Conservation (phyloP, 2,888 invertebrate genomes). For the Chesias legatella region DNA sequence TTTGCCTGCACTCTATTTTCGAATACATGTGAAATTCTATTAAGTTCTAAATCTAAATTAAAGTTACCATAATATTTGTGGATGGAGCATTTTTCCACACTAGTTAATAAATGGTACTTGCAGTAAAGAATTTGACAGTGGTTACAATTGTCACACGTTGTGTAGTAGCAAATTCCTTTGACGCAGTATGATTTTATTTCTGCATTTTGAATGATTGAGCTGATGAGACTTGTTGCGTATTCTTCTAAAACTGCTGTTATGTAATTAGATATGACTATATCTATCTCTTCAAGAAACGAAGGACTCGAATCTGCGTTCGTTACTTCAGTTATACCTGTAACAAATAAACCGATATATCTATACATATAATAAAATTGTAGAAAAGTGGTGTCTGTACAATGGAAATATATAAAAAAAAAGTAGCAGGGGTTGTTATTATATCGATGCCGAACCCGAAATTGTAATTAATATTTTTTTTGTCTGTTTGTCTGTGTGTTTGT, state of each 20-base stretch:
- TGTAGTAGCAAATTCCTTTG: slow-evolving; percentile 51
- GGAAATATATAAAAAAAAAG: no score
- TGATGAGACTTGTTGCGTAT: slow-evolving; percentile 46
- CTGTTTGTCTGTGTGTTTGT: no score
- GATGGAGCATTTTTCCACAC: slow-evolving; percentile 38
- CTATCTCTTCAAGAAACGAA: slow-evolving; percentile 18
- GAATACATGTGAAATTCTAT: slow-evolving; percentile 20
- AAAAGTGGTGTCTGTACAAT: no score
- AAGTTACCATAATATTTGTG: slow-evolving; percentile 24
- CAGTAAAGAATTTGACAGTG: slow-evolving; percentile 43
- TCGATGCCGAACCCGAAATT: no score
- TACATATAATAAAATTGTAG: no score
- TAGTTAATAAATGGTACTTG: slow-evolving; percentile 46
- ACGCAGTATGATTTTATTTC: slow-evolving; percentile 46
- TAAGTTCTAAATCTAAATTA: slow-evolving; percentile 21
- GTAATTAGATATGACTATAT: slow-evolving; percentile 34
- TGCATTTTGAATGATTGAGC: slow-evolving; percentile 41
- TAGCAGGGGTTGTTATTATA: no score
- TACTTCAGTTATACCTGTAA: slow-evolving; percentile 18
- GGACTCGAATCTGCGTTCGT: slow-evolving; percentile 31
- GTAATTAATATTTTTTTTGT: no score
- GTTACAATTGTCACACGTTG: slow-evolving; percentile 35
- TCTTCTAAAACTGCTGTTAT: slow-evolving; percentile 39
- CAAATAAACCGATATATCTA: neutral
- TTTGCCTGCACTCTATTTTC: slow-evolving; percentile 11